Percentiles rank a stretch among this genome's conserved stretches.
Conservation (phyloP, 2,888 invertebrate genomes). For the Odontothrips loti region DNA sequence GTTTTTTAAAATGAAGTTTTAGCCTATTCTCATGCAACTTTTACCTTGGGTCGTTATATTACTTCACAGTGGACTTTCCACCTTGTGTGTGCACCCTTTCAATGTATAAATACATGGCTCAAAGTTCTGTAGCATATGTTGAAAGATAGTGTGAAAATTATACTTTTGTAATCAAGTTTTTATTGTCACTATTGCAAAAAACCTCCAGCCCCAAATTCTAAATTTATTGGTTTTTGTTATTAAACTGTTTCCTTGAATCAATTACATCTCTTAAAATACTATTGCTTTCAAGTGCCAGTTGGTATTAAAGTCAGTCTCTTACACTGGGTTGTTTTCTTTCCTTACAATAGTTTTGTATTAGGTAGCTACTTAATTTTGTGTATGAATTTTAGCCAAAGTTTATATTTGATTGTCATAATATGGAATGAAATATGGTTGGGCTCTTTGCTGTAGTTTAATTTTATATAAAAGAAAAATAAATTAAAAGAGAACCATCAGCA, state of each 20-base stretch:
- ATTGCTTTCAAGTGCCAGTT: not conserved
- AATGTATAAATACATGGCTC: not conserved
- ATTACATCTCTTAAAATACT: not conserved
- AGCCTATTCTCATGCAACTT: not conserved
- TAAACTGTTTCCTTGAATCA: not conserved
- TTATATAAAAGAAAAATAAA: too few relatives aligned
- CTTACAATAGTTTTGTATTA: not conserved
- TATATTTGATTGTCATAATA: too few relatives aligned
- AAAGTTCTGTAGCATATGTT: not conserved
- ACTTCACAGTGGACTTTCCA: not conserved
- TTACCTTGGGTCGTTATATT: not conserved
- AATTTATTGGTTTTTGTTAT: not conserved
- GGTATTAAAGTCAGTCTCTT: not conserved
- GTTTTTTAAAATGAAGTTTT: not conserved
- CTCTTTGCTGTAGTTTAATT: too few relatives aligned
- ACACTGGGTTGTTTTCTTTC: not conserved
- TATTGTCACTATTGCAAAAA: not conserved
- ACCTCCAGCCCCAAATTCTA: not conserved
- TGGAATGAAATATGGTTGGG: too few relatives aligned
- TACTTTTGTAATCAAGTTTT: not conserved
- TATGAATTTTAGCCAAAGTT: too few relatives aligned
- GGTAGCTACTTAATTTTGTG: not conserved
- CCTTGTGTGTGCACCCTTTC: constrained; percentile 8
- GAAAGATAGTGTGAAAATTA: not conserved
- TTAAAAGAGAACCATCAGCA: constrained; percentile 8